Conservation (phyloP, 2,113 vertebrate species). For the Dipodomys merriami region DNA sequence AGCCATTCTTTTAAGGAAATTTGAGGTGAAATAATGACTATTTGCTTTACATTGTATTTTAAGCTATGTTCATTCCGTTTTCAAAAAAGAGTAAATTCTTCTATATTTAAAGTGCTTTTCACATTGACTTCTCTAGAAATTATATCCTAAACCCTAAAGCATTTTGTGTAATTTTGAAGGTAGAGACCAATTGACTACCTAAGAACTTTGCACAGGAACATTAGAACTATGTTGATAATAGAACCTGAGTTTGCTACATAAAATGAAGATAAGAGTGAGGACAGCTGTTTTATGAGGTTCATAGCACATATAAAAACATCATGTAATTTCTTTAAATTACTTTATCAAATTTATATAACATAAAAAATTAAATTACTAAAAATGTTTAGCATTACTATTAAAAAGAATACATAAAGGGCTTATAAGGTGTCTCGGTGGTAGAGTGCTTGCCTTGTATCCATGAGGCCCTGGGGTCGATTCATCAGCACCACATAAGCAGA, state of each 20-base stretch:
- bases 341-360: no score
- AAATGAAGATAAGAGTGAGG: background rate
- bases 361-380: no score
- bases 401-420: no score
- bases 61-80: constrained; percentile 42
- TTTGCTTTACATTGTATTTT: constrained; percentile 19
- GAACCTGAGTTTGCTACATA: background rate
- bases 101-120: constrained; percentile 1
- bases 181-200: constrained; percentile 58
- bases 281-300: no score
- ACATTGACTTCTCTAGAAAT: constrained; percentile 47
- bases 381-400: no score
- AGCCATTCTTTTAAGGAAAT: constrained; percentile 17
- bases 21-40: constrained; percentile 32
- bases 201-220: constrained; percentile 51
- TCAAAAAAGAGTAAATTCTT: constrained; percentile 4
- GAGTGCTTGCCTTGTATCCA: no score
- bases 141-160: constrained; percentile 51
- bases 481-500: no score
- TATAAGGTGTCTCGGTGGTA: no score
- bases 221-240: constrained; percentile 9
- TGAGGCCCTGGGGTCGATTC: no score
- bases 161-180: constrained; percentile 61
- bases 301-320: background rate
- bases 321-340: no score